Conservation (phyloP, 2,888 invertebrate genomes). For the Torymus aiolomorphi region DNA sequence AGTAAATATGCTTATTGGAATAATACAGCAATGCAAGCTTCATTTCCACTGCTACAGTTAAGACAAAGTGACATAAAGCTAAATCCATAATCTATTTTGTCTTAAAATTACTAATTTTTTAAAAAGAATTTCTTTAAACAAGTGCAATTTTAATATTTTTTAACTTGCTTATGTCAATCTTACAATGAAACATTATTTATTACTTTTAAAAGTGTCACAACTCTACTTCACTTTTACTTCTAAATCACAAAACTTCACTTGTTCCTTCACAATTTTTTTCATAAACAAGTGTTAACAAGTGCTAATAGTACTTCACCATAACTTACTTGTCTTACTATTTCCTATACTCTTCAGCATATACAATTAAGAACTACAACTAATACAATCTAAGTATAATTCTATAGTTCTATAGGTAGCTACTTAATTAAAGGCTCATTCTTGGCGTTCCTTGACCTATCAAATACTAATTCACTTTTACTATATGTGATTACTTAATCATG, state of each 20-base stretch:
- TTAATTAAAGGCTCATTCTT: not conserved
- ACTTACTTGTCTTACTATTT: not conserved
- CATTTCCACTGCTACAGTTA: conserved; percentile 17
- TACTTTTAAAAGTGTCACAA: conserved; percentile 26
- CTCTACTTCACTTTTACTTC: conserved; percentile 27
- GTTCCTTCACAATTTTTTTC: conserved; percentile 22
- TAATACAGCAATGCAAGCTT: conserved; percentile 29
- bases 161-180: conserved; percentile 42
- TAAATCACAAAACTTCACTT: conserved; percentile 23
- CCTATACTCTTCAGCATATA: not conserved
- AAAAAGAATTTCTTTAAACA: conserved; percentile 26
- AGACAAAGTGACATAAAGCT: conserved; percentile 4
- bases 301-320: too few species aligned
- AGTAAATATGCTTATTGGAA: conserved; percentile 6
- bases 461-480: conserved; percentile 34
- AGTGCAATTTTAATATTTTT: conserved; percentile 39
- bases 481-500: conserved; percentile 42
- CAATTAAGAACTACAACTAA: too few species aligned
- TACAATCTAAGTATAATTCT: too few species aligned
- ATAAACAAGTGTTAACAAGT: conserved; percentile 33
- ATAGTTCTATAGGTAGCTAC: conserved; percentile 17
- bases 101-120: conserved; percentile 19
- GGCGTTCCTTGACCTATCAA: conserved; percentile 21
- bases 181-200: not conserved
- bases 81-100: conserved; percentile 4